Base-by-base conservation (phyloP, 2,797 vertebrate genomes). In the Cyprinella venusta region DNA sequence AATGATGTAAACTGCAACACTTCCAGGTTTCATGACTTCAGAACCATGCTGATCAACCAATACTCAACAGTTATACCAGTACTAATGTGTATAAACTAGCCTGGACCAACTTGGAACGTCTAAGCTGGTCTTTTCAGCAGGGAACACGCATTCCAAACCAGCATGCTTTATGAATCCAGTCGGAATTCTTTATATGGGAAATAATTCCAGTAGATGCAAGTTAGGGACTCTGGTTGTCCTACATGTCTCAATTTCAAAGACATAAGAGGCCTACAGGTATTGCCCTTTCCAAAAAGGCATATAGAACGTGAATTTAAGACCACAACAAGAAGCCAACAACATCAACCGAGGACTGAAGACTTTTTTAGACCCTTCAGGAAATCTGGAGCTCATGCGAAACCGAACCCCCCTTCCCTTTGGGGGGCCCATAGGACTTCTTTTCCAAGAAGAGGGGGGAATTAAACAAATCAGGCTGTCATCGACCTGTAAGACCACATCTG, bases 391-490 rank as follows among this genome's bases (percentile, higher is more conserved):
- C 36, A 56, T 45, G 81, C 24, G 26, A 76, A 76, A 75, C 71
- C 10, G 2, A 61, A 52, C 33, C 70, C 19, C 10, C 24, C 24
- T 2, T 42, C 40, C 40, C 40, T 78, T 48, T 63, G n/a, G 76
- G 76, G 40, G 76, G 40, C 38, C 56, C 50, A 2, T 48, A 42
- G 24, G 19, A n/a, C 45, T 33, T 56, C 13, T 54, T 70, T 50
- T 78, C 64, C 75, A 38, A 59, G 38, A 63, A 61, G 74, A 78
- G 70, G 81, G 78, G 81, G 67, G 61, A 86, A 84, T 87, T 82
- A 84, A 89, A 87, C 87, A 86, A 87, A 88, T 88, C 85, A 87
- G 86, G 78, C 82, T 75, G 86, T 89, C 82, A 82, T 75, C 81
- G 40, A 63, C 72, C 59, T 77, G 64, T 38, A 80, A 71, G 69